phyloP scores from a whole-genome alignment of 2,888 invertebrate genomes.

The Polydrusus cervinus region DNA sequence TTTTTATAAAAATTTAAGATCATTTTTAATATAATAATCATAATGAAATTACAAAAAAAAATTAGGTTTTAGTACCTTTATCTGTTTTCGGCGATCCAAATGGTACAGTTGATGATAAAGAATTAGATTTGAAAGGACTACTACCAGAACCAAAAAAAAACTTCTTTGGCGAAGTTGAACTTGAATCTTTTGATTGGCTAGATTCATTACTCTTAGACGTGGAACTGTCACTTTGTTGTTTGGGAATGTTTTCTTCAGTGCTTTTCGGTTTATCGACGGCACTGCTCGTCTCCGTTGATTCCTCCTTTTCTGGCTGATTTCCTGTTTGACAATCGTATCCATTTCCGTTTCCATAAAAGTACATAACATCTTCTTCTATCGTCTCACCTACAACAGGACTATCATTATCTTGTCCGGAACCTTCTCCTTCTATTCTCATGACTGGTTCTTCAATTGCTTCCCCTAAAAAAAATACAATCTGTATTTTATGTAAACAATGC shows the following conservation, averaged over 20 bases:
- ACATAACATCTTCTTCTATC: constrained; percentile 82
- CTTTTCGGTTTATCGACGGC: neutral
- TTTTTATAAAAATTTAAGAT: too few relatives aligned
- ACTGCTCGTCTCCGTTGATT: neutral
- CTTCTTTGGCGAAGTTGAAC: neutral
- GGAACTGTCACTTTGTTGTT: neutral
- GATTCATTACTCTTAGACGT: constrained; percentile 2
- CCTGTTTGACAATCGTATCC: constrained; percentile 85
- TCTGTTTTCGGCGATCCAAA: constrained; percentile 1
- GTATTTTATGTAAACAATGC: too few relatives aligned
- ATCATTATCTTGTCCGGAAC: constrained; percentile 77
- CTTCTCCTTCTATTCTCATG: constrained; percentile 81
- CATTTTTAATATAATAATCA: too few relatives aligned
- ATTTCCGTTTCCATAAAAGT: constrained; percentile 81
- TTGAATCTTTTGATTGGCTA: constrained; percentile 5
- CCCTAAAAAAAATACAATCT: constrained; percentile 63
- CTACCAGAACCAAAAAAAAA: constrained; percentile 6
- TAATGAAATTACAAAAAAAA: too few relatives aligned
- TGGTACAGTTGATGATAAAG: neutral
- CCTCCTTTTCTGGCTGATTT: constrained; percentile 71
- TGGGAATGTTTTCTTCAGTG: neutral
- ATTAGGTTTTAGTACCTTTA: too few relatives aligned
- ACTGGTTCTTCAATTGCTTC: constrained; percentile 84
- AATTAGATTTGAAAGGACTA: constrained; percentile 6
- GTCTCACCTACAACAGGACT: constrained; percentile 75